Percentiles rank a stretch among this genome's conserved stretches.
Conservation (phyloP, 2,113 vertebrate genomes). For the Aldabrachelys gigantea region DNA sequence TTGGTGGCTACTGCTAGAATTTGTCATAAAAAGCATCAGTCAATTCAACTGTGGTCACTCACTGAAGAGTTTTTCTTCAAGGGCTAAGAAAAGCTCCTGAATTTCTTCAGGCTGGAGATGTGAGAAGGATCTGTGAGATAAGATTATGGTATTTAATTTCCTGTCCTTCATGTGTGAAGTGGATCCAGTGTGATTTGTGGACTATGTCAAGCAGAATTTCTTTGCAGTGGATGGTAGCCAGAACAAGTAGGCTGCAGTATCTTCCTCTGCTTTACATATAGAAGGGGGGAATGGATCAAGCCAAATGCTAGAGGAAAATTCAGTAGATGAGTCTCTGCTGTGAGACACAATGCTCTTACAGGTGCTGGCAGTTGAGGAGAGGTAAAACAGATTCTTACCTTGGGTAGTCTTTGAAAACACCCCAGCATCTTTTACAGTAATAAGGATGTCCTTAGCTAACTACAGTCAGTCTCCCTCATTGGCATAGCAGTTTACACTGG, state of each 20-base stretch:
- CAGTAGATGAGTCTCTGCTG: background rate
- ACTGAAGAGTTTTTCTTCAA: fast-evolving
- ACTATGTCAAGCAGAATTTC: background rate
- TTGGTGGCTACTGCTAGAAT: background rate
- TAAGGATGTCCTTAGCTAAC: background rate
- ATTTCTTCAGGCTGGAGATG: background rate
- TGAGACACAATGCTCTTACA: background rate
- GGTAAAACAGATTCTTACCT: background rate
- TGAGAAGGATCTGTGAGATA: background rate
- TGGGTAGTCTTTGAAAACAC: background rate
- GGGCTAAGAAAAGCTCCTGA: background rate
- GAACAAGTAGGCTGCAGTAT: background rate
- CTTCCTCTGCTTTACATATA: background rate
- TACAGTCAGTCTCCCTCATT: fast-evolving
- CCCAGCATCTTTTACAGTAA: background rate
- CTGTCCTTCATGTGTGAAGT: background rate
- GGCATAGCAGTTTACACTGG: no score
- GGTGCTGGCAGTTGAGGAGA: fast-evolving
- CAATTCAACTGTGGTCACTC: fast-evolving
- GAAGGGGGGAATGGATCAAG: background rate
- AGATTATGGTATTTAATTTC: background rate
- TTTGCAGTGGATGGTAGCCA: background rate
- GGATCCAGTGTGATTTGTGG: background rate
- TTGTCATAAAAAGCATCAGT: background rate
- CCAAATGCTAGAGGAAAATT: background rate